Base-by-base conservation (phyloP, 2,888 invertebrate species). In the Mythimna pallens region DNA sequence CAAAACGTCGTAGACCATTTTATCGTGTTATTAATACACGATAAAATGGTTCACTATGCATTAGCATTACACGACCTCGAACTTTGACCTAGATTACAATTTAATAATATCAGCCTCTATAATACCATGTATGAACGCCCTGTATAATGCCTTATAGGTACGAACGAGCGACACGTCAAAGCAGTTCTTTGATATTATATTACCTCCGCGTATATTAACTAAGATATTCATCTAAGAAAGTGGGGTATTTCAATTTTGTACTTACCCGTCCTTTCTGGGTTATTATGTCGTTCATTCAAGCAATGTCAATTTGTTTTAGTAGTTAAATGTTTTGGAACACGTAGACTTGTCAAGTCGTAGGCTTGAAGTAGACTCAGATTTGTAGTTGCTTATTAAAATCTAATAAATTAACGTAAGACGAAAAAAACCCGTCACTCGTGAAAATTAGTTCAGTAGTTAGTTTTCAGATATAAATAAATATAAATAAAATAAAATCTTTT, bases 61-160 rank as follows among this genome's bases (percentile, higher is more conserved):
- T 78, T 73, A 75, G 30, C 40, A 62, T 75, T 77, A 55, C 47
- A n/a, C 43, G 59, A 72, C 84, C 84, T 74, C 84, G 82, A 79
- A 73, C 73, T 78, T 77, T 77, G 69, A 67, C 83, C 83, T 76
- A 78, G 62, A 84, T 86, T 78, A 70, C 63, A 65, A 36, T 65
- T 65, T 77, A 70, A 70, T 67, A 73, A 69, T 73, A 74, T 69
- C 70, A 55, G 9, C 34, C 30, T 73, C 20, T 66, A 69, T 59
- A 66, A 65, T 64, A 17, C 20, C n/a, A 3, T 55, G 20, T 30
- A 73, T 40, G 14, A 65, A 76, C 22, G 12, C 0, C 14, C 57
- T 34, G 20, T 58, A 52, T 73, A 55, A 55, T 40, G 25, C 30
- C 43, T 36, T 36, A 36, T 65, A 67, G 22, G 50, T 52, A 52